Evolutionary conservation across 1,140 invertebrate genomes (phyloP), one percentile per base, ranked within the genome.

Genomic region (Lucilia cuprina): DNA sequence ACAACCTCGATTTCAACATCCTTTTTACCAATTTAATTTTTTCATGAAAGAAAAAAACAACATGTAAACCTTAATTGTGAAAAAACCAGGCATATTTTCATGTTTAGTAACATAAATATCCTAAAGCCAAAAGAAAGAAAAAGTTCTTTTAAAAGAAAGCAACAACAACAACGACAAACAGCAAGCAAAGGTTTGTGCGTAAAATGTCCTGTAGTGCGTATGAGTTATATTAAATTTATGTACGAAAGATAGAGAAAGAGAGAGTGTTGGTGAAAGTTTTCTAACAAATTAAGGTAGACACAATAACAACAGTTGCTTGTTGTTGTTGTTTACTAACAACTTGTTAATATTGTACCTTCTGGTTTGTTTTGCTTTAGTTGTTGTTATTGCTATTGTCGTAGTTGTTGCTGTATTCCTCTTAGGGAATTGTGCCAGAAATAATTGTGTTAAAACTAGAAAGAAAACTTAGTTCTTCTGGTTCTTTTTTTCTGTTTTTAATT

Each of bases 371-470:
- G 4, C 21, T 70, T 70, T 70, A 5, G 41, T 41, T 55, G 50
- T 55, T 55, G n/a, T 70, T 70, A 30, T 21, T 55, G 12, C 21
- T 70, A 21, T 70, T 10, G 25, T 30, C 25, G 25, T 30, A 30
- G 25, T 70, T 70, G 9, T 70, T 21, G 19, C 65, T 30, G 25
- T 30, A 30, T 30, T 30, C 25, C 25, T 30, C 25, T 70, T 25
- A 19, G 21, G 65, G 65, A 70, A 70, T 70, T 70, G 65, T 70
- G n/a, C 19, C 21, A 70, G 65, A 70, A 70, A 70, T 70, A 70
- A 70, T 70, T 70, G 65, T 70, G 65, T 70, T 70, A 70, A 70
- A 70, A 70, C 19, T 70, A 70, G 65, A 70, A 70, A 70, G n/a
- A 70, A 30, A 70, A 21, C 65, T 70, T 70, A 5, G 65, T 70